phyloP scores from a whole-genome alignment of 2,113 vertebrate species.

The Megatriorchis doriae region DNA sequence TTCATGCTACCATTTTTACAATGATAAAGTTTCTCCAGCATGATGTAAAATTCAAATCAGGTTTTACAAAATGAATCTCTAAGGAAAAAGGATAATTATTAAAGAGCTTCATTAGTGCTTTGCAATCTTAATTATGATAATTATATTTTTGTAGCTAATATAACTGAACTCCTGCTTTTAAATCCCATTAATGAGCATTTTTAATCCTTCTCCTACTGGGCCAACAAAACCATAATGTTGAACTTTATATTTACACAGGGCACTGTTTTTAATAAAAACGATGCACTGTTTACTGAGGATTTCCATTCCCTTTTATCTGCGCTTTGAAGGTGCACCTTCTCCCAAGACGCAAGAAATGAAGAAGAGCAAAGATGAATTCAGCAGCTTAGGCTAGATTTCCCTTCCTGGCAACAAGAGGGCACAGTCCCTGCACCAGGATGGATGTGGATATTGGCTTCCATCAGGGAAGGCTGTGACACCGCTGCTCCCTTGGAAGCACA shows the following conservation, averaged over 20 bases:
- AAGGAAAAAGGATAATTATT: constrained; percentile 61
- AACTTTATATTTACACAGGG: constrained; percentile 23
- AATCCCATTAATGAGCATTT: constrained; percentile 58
- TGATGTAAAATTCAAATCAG: constrained; percentile 59
- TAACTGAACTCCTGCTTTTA: constrained; percentile 58
- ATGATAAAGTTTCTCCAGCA: neutral
- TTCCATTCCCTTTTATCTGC: neutral
- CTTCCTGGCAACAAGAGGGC: neutral
- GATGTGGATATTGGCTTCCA: neutral
- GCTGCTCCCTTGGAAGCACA: neutral
- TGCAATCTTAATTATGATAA: constrained; percentile 69
- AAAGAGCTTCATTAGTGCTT: constrained; percentile 55
- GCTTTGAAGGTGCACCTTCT: neutral
- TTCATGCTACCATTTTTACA: neutral
- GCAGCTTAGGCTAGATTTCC: neutral
- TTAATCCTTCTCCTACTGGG: constrained; percentile 51
- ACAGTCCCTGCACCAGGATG: neutral
- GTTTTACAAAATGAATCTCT: constrained; percentile 44
- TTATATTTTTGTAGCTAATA: constrained; percentile 64
- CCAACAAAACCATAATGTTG: constrained; percentile 25
- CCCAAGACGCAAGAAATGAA: neutral
- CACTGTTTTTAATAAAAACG: constrained; percentile 18
- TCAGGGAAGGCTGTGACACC: neutral
- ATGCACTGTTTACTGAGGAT: neutral
- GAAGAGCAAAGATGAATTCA: neutral